These are phyloP conservation scores for Stegophylla sp. DNA, from an alignment of 2,888 invertebrate species.

Conservation along the genomic window DNA sequence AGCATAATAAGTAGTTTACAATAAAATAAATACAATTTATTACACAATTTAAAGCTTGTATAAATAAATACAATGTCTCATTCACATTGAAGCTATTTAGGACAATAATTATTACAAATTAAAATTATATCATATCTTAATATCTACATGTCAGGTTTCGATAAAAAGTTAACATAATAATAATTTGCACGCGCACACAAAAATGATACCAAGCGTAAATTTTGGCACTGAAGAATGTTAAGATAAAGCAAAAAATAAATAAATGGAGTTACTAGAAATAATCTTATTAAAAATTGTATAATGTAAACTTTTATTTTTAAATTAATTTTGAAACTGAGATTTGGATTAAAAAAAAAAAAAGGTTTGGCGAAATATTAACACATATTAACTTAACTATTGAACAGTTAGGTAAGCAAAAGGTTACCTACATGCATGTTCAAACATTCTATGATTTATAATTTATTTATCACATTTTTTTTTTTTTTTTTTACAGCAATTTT, in stretches of 20 bases:
- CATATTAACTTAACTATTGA: too few species aligned
- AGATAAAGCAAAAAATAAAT: slow-evolving; percentile 8
- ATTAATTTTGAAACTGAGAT: not conserved
- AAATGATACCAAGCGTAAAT: slow-evolving; percentile 22
- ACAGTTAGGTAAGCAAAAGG: too few species aligned
- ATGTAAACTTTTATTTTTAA: not conserved
- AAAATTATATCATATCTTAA: not conserved
- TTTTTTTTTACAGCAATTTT: too few species aligned
- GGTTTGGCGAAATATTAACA: too few species aligned
- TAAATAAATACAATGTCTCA: not conserved
- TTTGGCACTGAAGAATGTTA: slow-evolving; percentile 41
- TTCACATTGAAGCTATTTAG: not conserved
- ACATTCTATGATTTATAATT: not conserved
- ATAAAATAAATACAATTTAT: slow-evolving; percentile 1
- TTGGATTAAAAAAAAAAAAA: too few species aligned
- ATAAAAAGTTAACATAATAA: not conserved
- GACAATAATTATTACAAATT: not conserved
- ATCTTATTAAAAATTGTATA: too few species aligned
- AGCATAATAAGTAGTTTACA: slow-evolving; percentile 22
- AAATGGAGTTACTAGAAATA: slow-evolving; percentile 7
- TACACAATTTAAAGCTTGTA: not conserved
- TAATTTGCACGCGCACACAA: slow-evolving; percentile 19
- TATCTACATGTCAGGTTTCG: not conserved
- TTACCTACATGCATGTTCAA: not conserved
- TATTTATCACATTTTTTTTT: too few species aligned